phyloP scores from a whole-genome alignment of 2,888 invertebrate genomes.

The Oeneis ivallda region DNA sequence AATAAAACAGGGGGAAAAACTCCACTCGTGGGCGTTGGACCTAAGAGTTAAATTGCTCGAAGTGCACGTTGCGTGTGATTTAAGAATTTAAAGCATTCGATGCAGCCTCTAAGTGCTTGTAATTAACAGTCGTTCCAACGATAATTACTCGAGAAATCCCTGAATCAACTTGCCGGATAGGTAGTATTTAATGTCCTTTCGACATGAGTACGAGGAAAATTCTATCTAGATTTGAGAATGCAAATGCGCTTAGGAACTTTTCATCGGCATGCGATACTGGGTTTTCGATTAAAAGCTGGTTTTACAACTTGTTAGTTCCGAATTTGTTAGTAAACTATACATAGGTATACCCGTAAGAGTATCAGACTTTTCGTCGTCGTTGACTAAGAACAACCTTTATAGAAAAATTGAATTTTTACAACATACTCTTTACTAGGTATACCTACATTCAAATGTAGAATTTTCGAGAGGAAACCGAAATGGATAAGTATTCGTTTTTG shows the following conservation, averaged over 20 bases:
- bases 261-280: background rate
- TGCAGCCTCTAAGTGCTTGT: constrained; percentile 33
- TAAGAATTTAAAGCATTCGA: constrained; percentile 19
- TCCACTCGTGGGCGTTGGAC: too few relatives aligned
- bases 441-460: too few relatives aligned
- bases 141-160: constrained; percentile 30
- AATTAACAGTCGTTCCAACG: constrained; percentile 32
- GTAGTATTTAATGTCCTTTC: constrained; percentile 24
- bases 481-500: background rate
- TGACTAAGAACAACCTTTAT: too few relatives aligned
- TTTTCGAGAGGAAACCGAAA: too few relatives aligned
- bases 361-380: too few relatives aligned
- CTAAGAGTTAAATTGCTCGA: background rate
- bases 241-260: background rate
- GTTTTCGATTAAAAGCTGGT: background rate
- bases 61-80: constrained; percentile 15
- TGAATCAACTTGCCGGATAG: constrained; percentile 29
- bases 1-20: too few relatives aligned
- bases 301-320: background rate
- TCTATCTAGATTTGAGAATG: constrained; percentile 26
- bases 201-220: constrained; percentile 26
- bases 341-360: background rate
- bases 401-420: too few relatives aligned
- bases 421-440: too few relatives aligned
- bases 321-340: background rate